phyloP scores from a whole-genome alignment of 2,113 vertebrate genomes.

The Lagopus muta region DNA sequence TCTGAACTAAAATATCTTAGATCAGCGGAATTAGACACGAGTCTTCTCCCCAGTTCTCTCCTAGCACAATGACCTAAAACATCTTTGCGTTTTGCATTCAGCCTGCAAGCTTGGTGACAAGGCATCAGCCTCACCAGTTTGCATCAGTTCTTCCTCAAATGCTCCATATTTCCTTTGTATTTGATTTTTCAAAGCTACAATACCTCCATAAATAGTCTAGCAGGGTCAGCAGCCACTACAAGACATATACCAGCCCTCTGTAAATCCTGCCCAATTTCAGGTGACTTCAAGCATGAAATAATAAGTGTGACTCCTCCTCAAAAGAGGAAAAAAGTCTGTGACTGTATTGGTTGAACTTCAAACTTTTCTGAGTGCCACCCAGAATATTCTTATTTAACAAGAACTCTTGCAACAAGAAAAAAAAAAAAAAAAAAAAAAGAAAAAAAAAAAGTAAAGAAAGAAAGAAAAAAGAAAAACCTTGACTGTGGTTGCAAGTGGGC shows the following conservation, averaged over 20 bases:
- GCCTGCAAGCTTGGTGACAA: background rate
- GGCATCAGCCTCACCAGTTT: accelerated
- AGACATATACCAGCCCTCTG: accelerated
- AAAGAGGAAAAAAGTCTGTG: background rate
- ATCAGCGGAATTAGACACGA: background rate
- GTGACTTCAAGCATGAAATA: background rate
- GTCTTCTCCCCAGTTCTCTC: background rate
- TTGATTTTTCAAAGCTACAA: background rate
- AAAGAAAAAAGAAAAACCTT: background rate
- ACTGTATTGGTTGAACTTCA: background rate
- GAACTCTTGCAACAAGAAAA: background rate
- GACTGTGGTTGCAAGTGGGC: background rate
- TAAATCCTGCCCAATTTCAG: background rate
- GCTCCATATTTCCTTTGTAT: background rate
- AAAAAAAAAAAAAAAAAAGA: no score
- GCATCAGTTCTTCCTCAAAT: background rate
- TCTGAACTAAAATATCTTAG: background rate
- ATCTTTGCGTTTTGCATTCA: background rate
- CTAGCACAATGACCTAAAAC: background rate
- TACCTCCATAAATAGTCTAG: background rate
- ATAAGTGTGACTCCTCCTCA: background rate
- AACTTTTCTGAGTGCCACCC: background rate
- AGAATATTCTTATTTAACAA: background rate
- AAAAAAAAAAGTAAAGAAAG: background rate
- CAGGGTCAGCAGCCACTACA: background rate